Evolutionary conservation across 2,888 invertebrate species (phyloP).

Genomic region (Nomada ferruginata): DNA sequence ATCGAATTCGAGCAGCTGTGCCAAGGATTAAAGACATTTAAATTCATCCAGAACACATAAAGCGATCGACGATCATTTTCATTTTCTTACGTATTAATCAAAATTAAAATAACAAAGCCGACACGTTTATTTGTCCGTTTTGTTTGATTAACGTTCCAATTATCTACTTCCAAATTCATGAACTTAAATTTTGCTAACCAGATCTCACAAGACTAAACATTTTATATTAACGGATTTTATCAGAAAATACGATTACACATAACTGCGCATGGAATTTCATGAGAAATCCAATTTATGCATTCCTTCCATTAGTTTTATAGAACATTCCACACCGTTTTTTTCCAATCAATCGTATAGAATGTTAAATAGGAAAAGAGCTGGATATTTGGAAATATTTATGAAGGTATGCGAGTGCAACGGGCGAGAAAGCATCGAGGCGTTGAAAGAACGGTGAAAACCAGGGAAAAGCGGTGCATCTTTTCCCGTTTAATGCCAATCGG

Average conservation of each 20-base stretch:
- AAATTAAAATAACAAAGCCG: not conserved
- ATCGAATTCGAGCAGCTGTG: slow-evolving; percentile 1
- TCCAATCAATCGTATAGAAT: not conserved
- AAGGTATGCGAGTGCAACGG: slow-evolving; percentile 12
- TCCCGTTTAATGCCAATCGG: slow-evolving; percentile 30
- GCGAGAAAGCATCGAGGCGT: slow-evolving; percentile 25
- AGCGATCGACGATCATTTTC: not conserved
- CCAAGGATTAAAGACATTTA: slow-evolving; percentile 9
- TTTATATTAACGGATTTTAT: too few species aligned
- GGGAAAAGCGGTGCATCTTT: slow-evolving; percentile 32
- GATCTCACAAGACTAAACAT: not conserved
- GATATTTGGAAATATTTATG: slow-evolving; percentile 7
- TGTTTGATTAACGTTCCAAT: not conserved
- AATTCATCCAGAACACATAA: not conserved
- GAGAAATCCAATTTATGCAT: too few species aligned
- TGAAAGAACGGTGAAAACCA: slow-evolving; percentile 47
- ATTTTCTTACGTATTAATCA: not conserved
- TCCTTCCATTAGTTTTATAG: not conserved
- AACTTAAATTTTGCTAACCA: not conserved
- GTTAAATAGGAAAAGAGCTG: not conserved
- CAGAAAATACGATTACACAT: too few species aligned
- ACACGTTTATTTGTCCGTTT: not conserved
- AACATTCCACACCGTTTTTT: not conserved
- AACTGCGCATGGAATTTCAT: too few species aligned
- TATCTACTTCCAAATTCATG: not conserved